Conservation (phyloP, 1,140 invertebrate species). For the Drosophila mauritiana region DNA sequence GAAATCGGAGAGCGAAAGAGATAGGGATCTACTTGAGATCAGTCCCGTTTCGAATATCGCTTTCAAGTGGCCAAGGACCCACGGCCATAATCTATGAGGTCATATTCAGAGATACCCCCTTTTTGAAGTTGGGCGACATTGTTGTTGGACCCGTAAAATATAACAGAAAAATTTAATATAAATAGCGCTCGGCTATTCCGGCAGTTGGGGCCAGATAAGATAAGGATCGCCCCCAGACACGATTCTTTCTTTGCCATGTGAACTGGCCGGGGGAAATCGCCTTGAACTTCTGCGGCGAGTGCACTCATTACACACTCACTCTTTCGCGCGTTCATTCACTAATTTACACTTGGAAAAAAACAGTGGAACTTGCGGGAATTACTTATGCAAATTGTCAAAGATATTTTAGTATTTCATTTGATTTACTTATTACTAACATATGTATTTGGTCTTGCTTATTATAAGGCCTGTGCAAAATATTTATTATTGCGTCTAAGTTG, state of each 20-base stretch:
- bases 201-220: conserved; percentile 46
- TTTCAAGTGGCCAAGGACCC: conserved; percentile 21
- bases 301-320: conserved; percentile 30
- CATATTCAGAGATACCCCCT: conserved; percentile 2
- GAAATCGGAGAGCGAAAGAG: not conserved
- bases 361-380: too few species aligned
- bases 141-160: conserved; percentile 1
- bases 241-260: conserved; percentile 19
- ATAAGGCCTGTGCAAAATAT: too few species aligned
- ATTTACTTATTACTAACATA: too few species aligned
- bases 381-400: too few species aligned
- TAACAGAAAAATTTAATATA: conserved; percentile 25
- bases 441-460: too few species aligned
- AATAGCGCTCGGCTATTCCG: conserved; percentile 50
- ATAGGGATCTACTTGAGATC: conserved; percentile 22
- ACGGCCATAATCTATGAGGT: conserved; percentile 20
- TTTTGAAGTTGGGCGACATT: too few species aligned
- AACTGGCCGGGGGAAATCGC: conserved; percentile 22
- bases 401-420: too few species aligned
- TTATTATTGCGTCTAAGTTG: too few species aligned
- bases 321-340: not conserved
- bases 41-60: not conserved
- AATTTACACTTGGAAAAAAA: not conserved
- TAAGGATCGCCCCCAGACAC: conserved; percentile 35
- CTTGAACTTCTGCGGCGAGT: conserved; percentile 32